phyloP scores from a whole-genome alignment of 1,140 invertebrate species.

The Planococcus citri region DNA sequence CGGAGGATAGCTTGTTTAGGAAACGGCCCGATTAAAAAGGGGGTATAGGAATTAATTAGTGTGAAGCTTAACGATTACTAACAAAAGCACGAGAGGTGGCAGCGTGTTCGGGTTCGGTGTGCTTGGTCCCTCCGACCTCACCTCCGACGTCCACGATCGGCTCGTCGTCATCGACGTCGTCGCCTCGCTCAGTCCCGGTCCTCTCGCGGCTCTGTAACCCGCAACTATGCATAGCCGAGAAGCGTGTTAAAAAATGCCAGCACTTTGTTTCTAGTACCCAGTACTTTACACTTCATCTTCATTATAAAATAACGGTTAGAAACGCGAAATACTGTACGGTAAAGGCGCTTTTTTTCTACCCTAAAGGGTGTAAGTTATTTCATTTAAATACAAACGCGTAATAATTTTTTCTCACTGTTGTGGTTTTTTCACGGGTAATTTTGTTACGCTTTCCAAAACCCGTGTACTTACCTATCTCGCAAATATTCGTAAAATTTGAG shows the following conservation, averaged over 20 bases:
- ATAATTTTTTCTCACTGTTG: neutral
- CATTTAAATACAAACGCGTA: neutral
- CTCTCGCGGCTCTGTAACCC: neutral
- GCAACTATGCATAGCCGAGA: constrained; percentile 12
- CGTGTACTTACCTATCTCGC: too few relatives aligned
- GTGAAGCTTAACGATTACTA: constrained; percentile 19
- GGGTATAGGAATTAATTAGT: constrained; percentile 17
- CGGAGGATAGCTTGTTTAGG: neutral
- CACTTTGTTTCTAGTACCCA: constrained; percentile 16
- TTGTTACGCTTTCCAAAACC: neutral
- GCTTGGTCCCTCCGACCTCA: too few relatives aligned
- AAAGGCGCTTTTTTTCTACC: neutral
- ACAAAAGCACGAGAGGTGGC: constrained; percentile 4
- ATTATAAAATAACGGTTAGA: constrained; percentile 12
- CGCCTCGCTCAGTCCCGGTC: neutral
- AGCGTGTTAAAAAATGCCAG: constrained; percentile 16
- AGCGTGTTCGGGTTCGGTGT: neutral
- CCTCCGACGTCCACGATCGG: too few relatives aligned
- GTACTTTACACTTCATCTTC: constrained; percentile 19
- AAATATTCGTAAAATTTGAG: too few relatives aligned
- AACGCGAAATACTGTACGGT: neutral
- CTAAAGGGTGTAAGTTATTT: too few relatives aligned
- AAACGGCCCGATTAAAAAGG: constrained; percentile 20
- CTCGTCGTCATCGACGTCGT: too few relatives aligned
- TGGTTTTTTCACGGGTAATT: neutral